Conservation (phyloP, 2,888 invertebrate species). For the Platycheirus rosarum region DNA sequence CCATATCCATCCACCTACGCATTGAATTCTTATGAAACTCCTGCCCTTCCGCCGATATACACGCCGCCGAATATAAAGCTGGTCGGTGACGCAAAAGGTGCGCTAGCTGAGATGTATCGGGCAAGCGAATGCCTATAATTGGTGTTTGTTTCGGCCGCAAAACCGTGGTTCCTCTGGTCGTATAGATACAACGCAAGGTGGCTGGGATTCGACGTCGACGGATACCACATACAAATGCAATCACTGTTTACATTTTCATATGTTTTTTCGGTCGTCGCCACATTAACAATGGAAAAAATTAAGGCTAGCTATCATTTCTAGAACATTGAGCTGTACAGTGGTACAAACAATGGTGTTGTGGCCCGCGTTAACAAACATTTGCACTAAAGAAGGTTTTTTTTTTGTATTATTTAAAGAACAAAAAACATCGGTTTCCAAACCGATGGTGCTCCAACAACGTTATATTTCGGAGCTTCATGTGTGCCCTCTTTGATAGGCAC, state of each 20-base stretch:
- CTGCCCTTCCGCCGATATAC: not conserved
- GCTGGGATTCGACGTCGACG: slow-evolving; percentile 13
- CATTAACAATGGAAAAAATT: slow-evolving; percentile 58
- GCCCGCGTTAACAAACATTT: slow-evolving; percentile 81
- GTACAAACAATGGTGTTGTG: slow-evolving; percentile 75
- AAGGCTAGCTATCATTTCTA: slow-evolving; percentile 69
- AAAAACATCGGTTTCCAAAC: slow-evolving; percentile 64
- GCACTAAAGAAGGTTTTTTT: slow-evolving; percentile 76
- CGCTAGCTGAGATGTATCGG: slow-evolving; percentile 2
- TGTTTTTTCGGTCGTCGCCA: slow-evolving; percentile 21
- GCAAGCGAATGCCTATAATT: slow-evolving; percentile 37
- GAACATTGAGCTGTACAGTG: slow-evolving; percentile 52
- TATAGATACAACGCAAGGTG: slow-evolving; percentile 6
- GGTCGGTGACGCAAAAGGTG: slow-evolving; percentile 31
- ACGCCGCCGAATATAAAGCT: slow-evolving; percentile 28
- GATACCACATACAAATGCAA: slow-evolving; percentile 67
- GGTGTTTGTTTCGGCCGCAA: slow-evolving; percentile 57
- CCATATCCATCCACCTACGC: slow-evolving; percentile 60
- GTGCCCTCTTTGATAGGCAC: slow-evolving; percentile 71
- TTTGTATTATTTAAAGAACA: slow-evolving; percentile 74
- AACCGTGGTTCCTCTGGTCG: slow-evolving; percentile 29
- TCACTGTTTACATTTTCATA: slow-evolving; percentile 65
- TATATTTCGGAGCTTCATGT: slow-evolving; percentile 52
- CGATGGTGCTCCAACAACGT: slow-evolving; percentile 38
- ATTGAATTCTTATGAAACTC: slow-evolving; percentile 52